These are phyloP conservation scores for Dryoscopus gambensis DNA, from an alignment of 2,113 vertebrate species.

Conservation along the genomic window DNA sequence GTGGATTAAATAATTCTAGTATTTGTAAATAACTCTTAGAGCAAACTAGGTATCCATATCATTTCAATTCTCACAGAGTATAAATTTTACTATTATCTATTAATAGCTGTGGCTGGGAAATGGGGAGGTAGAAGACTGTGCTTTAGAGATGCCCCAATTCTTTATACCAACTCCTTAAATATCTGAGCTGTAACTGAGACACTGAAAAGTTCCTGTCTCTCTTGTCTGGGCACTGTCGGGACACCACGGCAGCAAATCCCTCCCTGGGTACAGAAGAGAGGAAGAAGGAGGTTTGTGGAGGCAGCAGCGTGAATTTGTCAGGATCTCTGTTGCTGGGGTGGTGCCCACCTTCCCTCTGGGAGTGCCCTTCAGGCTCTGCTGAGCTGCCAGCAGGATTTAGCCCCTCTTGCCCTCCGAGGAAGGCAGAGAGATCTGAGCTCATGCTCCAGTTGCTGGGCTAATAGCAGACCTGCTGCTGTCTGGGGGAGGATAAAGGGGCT, in stretches of 20 bases:
- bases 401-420: no score
- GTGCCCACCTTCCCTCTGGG: neutral
- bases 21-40: neutral
- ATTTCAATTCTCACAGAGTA: neutral
- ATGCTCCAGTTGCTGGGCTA: neutral
- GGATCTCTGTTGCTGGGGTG: neutral
- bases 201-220: neutral
- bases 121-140: neutral
- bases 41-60: neutral
- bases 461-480: neutral
- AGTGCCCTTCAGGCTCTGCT: neutral
- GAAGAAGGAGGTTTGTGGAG: neutral
- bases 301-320: neutral
- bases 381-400: neutral
- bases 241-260: neutral
- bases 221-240: neutral
- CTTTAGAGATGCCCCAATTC: neutral
- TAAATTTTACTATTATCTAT: neutral
- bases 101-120: neutral
- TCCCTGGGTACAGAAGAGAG: neutral
- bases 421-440: neutral
- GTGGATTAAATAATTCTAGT: neutral
- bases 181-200: neutral
- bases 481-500: neutral
- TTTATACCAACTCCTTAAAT: neutral